Evolutionary conservation across 2,797 vertebrate genomes (phyloP).

Genomic region (Coregonus sp.): DNA sequence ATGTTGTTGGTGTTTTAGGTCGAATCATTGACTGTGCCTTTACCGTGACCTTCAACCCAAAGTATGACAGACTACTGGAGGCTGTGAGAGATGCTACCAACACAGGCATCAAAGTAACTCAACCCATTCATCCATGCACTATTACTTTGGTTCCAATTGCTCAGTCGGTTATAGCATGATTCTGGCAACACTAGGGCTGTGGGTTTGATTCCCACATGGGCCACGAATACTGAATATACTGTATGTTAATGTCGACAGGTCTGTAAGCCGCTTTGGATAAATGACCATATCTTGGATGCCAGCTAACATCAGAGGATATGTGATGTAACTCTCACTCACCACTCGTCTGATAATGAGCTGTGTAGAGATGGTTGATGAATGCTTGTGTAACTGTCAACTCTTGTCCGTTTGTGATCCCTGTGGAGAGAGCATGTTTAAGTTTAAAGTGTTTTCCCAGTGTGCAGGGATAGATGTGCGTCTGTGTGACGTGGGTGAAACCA

Average conservation of each 20-base stretch:
- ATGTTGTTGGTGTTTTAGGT: conserved; percentile 76
- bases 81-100: conserved; percentile 98
- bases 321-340: not conserved
- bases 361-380: not conserved
- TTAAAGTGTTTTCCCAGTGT: conserved; percentile 72
- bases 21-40: conserved; percentile 99
- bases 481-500: conserved; percentile 94
- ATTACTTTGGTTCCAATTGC: not conserved
- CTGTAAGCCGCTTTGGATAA: no score
- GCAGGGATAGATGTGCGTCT: conserved; percentile 97
- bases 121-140: not conserved
- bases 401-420: no score
- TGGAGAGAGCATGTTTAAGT: no score
- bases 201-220: no score
- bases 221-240: no score
- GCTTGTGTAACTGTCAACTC: no score
- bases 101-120: conserved; percentile 94
- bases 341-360: not conserved
- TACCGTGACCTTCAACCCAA: conserved; percentile 98
- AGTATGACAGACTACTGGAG: conserved; percentile 94
- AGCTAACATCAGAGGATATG: no score
- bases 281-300: no score
- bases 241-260: no score
- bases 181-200: no score
- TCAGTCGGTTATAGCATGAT: not conserved